Evolutionary conservation across 2,113 vertebrate species (phyloP).

Genomic region (Xenopus borealis): DNA sequence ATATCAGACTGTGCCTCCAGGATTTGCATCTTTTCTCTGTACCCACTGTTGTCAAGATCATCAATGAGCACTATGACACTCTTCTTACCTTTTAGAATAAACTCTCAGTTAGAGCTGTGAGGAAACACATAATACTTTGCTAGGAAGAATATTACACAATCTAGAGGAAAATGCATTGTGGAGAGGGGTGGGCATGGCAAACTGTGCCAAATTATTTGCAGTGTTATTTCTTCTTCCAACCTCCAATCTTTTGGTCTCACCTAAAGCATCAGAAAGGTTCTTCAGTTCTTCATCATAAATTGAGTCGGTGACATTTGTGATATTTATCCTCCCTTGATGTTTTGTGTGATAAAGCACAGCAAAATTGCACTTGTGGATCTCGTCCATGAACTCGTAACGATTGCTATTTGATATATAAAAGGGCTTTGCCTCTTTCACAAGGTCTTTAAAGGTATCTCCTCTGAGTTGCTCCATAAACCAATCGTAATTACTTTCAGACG

Average conservation of each 20-base stretch:
- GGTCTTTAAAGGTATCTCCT: not conserved
- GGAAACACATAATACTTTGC: too few species aligned
- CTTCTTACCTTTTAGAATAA: not conserved
- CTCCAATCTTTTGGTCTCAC: not conserved
- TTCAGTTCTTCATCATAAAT: conserved; percentile 3
- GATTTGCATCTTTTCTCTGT: not conserved
- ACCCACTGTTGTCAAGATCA: not conserved
- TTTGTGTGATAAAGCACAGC: conserved; percentile 29
- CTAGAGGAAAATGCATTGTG: too few species aligned
- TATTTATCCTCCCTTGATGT: conserved; percentile 14
- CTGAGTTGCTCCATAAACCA: not conserved
- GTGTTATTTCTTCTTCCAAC: not conserved
- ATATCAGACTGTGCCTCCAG: not conserved
- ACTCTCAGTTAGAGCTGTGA: not conserved
- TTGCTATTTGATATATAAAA: conserved; percentile 3
- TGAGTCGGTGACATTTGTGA: conserved; percentile 27
- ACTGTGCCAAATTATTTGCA: too few species aligned
- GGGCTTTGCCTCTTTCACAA: not conserved
- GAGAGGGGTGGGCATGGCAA: too few species aligned
- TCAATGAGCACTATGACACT: conserved; percentile 13
- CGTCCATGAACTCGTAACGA: not conserved
- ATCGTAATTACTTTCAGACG: not conserved
- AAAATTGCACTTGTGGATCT: not conserved
- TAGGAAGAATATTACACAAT: too few species aligned
- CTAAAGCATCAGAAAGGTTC: not conserved